Evolutionary conservation across 2,888 invertebrate genomes (phyloP), one percentile per base, ranked within the genome.

Genomic region (Teleiodes luculella): DNA sequence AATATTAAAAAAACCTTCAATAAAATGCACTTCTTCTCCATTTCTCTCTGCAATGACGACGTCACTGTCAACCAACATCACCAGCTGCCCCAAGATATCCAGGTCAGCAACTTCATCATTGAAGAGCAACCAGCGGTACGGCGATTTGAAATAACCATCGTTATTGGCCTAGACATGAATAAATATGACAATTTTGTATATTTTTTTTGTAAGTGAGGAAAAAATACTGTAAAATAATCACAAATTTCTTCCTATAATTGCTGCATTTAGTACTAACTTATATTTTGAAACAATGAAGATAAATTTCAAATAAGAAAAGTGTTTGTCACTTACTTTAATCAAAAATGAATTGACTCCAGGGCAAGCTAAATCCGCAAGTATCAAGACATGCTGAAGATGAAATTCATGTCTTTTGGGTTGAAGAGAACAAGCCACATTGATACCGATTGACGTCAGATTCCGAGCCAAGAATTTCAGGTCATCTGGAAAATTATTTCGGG

Each of bases 51-150:
- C 82, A 2, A 91, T 13, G 0, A 87, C 85, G 1, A 91, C 82
- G 45, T 92, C 90, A 58, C 92, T 91, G 53, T 92, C 89, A 0
- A 90, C 72, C 31, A 91, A 64, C 37, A 89, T 71, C 31, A 75
- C 72, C 2, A 83, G 55, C 2, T 66, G 53, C 1, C 66, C 54
- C 11, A 79, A 55, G 14, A 66, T 14, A 0, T 62, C 55, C 18
- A 59, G 30, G 7, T 55, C 43, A 13, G 58, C 8, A 0, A 57
- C 57, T 7, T 57, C 55, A 0, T 65, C 61, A 11, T 71, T 67
- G 7, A 86, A 55, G 1, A 88, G 54, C 2, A 92, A 58, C 92
- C 92, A 92, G 51, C 88, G 82, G 62, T 85, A 89, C 0, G 92
- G 91, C 0, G 86, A 80, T 49, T 82, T 82, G 67, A 91, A 91